Conservation (phyloP, 1,140 invertebrate genomes). For the Sitodiplosis mosellana region DNA sequence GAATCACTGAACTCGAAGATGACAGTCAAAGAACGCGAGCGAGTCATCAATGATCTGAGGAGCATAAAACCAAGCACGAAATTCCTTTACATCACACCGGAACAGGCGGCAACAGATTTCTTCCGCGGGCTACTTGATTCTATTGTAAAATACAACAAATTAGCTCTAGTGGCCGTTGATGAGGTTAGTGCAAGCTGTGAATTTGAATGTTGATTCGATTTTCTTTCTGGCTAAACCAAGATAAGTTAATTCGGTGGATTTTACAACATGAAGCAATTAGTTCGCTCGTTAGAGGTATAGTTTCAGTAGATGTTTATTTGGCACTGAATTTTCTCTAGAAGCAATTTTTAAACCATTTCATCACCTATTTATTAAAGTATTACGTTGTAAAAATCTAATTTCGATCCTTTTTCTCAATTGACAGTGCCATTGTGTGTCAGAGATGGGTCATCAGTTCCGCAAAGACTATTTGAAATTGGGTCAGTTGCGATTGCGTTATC, state of each 20-base stretch:
- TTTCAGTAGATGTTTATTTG: no score
- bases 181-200: conserved; percentile 68
- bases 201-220: no score
- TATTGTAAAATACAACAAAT: conserved; percentile 40
- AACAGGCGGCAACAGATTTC: conserved; percentile 61
- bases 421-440: conserved; percentile 77
- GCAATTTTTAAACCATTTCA: no score
- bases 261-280: no score
- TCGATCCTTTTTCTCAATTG: no score
- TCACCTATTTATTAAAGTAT: no score
- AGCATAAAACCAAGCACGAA: conserved; percentile 47
- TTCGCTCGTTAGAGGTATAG: no score
- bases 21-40: conserved; percentile 44
- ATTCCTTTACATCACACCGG: conserved; percentile 83
- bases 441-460: conserved; percentile 96
- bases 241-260: no score
- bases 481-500: conserved; percentile 44
- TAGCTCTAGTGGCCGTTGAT: conserved; percentile 77
- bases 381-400: no score
- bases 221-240: no score
- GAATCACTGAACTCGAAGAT: conserved; percentile 83
- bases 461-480: conserved; percentile 85
- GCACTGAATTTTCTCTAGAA: no score
- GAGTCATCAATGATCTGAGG: conserved; percentile 54
- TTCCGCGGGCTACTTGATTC: conserved; percentile 46